Conservation (phyloP, 2,888 invertebrate genomes). For the Lycia hirtaria region DNA sequence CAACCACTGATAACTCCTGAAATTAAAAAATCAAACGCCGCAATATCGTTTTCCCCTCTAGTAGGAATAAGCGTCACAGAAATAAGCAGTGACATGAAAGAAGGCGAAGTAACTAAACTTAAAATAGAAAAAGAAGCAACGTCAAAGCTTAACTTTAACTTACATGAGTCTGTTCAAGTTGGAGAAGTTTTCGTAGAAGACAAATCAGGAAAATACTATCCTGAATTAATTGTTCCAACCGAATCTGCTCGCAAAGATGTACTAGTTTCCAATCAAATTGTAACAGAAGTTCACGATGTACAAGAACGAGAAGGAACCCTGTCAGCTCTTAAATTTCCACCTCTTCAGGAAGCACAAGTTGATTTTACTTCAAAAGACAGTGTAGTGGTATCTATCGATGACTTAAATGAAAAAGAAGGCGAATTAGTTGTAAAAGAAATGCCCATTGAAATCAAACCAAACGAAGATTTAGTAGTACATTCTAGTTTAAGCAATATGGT, state of each 20-base stretch:
- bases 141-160: slow-evolving; percentile 87
- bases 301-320: slow-evolving; percentile 89
- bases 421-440: slow-evolving; percentile 69
- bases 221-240: slow-evolving; percentile 91
- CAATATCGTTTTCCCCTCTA: slow-evolving; percentile 85
- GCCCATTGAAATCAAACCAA: slow-evolving; percentile 63
- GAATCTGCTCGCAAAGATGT: slow-evolving; percentile 89
- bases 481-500: slow-evolving; percentile 86
- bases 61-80: slow-evolving; percentile 88
- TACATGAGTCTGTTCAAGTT: slow-evolving; percentile 87
- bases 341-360: slow-evolving; percentile 86
- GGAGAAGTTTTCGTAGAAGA: slow-evolving; percentile 89
- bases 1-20: slow-evolving; percentile 77
- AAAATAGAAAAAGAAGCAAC: slow-evolving; percentile 77
- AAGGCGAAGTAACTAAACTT: slow-evolving; percentile 81
- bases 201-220: slow-evolving; percentile 91
- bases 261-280: slow-evolving; percentile 87
- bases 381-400: slow-evolving; percentile 81
- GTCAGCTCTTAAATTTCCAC: slow-evolving; percentile 84
- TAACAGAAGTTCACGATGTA: slow-evolving; percentile 87
- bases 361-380: slow-evolving; percentile 87
- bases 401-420: slow-evolving; percentile 88
- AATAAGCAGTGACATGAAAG: slow-evolving; percentile 86
- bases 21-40: slow-evolving; percentile 83
- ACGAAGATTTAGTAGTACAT: slow-evolving; percentile 68